Base-by-base conservation (phyloP, 2,888 invertebrate species). In the Drosophila rellima region DNA sequence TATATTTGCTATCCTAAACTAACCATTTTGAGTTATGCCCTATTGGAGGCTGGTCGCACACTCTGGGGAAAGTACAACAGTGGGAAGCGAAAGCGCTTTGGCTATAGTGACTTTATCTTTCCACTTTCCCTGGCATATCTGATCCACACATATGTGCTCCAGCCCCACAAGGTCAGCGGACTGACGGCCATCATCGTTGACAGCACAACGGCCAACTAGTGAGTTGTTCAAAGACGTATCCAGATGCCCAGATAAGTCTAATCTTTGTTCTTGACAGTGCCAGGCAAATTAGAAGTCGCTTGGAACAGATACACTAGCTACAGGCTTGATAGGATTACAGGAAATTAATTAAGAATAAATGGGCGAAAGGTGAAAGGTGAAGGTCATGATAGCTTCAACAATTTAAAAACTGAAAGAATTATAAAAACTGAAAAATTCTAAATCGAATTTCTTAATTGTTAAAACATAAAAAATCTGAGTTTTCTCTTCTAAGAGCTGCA, bases 1-100 rank as follows among this genome's bases (percentile, higher is more conserved):
- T 91, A 78, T 50, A 44, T 74, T 6, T 81, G 83, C 33, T 81
- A 74, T 61, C 89, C 91, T 1, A 88, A 85, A 54, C 50, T 78
- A 4, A 75, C 81, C 0, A 57, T 91, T 3, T 63, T 91, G 10
- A 76, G 86, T 26, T 91, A 88, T 69, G 83, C 77, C 0, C 15
- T 90, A 6, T 56, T 88, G 17, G 68, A 84, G 39, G 70, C 82
- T 11, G 65, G 78, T 13, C 82, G 86, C 18, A 78, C 84, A 2
- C 17, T 77, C 17, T 89, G 82, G 80, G 39, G 65, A 48, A 72
- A 47, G 7, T 44, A 37, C 10, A 45, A 63, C 18, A 23, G 3
- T 1, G 6, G n/a, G 10, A 47, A 48, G 7, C 18, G 37, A 29
- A 66, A 51, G n/a, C 63, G 55, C 1, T 75, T 45, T 33, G 72